These are phyloP conservation scores for Mongoloraphidia duomilia DNA, from an alignment of 2,888 invertebrate genomes.

Conservation along the genomic window DNA sequence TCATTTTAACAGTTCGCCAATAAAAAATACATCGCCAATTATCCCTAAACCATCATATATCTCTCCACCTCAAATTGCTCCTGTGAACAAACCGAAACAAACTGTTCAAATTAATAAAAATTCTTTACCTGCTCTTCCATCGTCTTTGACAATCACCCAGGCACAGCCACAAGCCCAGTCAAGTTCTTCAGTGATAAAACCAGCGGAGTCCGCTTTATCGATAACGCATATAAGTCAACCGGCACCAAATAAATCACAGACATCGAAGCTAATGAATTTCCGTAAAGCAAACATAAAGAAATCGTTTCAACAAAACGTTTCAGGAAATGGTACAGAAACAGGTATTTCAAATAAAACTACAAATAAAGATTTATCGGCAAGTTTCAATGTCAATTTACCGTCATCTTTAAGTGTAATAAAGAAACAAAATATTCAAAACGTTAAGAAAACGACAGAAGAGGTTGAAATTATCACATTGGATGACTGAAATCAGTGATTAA, in stretches of 20 bases:
- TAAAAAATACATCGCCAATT: not conserved
- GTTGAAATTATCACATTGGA: constrained; percentile 13
- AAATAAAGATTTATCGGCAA: no score
- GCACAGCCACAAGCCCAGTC: constrained; percentile 19
- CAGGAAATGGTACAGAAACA: no score
- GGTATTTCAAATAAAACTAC: no score
- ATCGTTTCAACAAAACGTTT: no score
- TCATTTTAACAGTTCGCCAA: constrained; percentile 25
- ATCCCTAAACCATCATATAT: not conserved
- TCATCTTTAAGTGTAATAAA: constrained; percentile 20
- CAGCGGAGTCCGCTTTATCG: not conserved
- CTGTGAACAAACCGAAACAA: not conserved
- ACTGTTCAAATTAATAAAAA: constrained; percentile 12
- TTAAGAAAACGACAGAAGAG: constrained; percentile 1
- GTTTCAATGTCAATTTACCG: constrained; percentile 11
- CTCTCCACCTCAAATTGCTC: constrained; percentile 5
- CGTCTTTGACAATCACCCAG: constrained; percentile 38
- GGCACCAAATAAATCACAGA: constrained; percentile 1
- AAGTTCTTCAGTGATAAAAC: not conserved
- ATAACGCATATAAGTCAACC: constrained; percentile 4
- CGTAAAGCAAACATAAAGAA: constrained; percentile 4
- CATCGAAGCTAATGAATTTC: constrained; percentile 6
- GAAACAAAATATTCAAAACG: constrained; percentile 11
- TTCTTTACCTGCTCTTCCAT: constrained; percentile 27
- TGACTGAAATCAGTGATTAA: no score